Percentiles rank a stretch among this genome's conserved stretches.
Evolutionary conservation across 64 coral and sea anemone species (phyloP).

Genomic region (Dendrophyllia cribrosa): DNA sequence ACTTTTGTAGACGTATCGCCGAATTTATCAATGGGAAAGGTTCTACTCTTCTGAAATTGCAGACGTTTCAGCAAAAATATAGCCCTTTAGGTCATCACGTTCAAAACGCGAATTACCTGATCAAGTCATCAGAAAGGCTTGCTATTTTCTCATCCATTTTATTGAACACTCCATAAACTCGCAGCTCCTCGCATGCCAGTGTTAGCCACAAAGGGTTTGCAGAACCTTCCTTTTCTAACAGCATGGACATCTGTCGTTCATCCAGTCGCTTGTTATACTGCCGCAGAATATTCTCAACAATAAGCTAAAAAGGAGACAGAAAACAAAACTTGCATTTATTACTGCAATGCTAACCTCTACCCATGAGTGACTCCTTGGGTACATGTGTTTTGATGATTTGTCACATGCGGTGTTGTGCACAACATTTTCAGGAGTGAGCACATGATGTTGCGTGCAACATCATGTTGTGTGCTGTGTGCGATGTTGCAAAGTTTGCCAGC

Average conservation of each 20-base stretch:
- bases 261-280: conserved; percentile 97
- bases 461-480: too few species aligned
- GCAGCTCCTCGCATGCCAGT: conserved; percentile 94
- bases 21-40: too few species aligned
- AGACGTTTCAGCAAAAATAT: too few species aligned
- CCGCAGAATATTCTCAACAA: conserved; percentile 92
- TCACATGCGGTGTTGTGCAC: too few species aligned
- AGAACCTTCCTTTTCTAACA: conserved; percentile 94
- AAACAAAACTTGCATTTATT: too few species aligned
- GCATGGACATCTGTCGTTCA: conserved; percentile 85
- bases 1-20: too few species aligned
- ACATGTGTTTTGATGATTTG: too few species aligned
- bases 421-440: too few species aligned
- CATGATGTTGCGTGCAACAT: too few species aligned
- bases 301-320: conserved; percentile 57
- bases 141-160: conserved; percentile 96
- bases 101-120: conserved; percentile 64
- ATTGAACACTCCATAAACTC: conserved; percentile 92
- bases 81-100: not conserved
- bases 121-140: conserved; percentile 85
- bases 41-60: not conserved
- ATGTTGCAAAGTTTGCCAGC: too few species aligned
- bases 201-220: conserved; percentile 96
- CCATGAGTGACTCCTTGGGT: too few species aligned
- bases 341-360: too few species aligned